phyloP scores from a whole-genome alignment of 2,113 vertebrate genomes.

The Pterocles orientalis region DNA sequence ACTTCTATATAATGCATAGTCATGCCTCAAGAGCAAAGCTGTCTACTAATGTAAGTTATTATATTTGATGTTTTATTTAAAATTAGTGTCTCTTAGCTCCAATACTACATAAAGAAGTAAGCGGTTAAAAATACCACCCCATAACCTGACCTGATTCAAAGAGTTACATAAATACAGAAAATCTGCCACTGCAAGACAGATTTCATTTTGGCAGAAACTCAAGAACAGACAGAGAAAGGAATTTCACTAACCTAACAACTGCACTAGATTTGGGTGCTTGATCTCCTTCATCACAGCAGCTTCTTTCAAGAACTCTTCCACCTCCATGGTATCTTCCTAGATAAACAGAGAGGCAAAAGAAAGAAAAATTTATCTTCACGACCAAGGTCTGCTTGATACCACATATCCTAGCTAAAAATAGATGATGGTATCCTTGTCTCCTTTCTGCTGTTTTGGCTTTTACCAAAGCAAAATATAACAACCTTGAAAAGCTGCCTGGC shows the following conservation, averaged over 20 bases:
- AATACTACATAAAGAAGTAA: background rate
- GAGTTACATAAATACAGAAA: background rate
- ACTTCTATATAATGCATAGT: background rate
- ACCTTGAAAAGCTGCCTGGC: background rate
- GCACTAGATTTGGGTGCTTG: constrained; percentile 97
- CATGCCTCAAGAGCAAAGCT: background rate
- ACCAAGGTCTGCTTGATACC: background rate
- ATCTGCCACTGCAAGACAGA: background rate
- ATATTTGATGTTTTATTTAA: constrained; percentile 26
- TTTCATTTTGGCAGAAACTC: background rate
- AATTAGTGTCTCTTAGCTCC: background rate
- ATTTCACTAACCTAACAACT: constrained; percentile 81
- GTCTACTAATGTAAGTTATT: background rate
- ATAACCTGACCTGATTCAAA: background rate
- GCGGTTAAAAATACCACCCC: background rate
- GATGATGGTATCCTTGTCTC: background rate
- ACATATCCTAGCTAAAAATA: background rate
- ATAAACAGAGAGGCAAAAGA: background rate
- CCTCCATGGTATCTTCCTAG: constrained; percentile 99
- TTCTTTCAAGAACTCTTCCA: constrained; percentile 98
- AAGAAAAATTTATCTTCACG: background rate
- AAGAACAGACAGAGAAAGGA: background rate
- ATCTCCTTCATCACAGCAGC: constrained; percentile 99
- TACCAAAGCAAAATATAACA: background rate
- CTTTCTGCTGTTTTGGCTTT: background rate